Evolutionary conservation across 2,797 vertebrate genomes (phyloP), one percentile per base, ranked within the genome.

Genomic region (Chanos chanos): DNA sequence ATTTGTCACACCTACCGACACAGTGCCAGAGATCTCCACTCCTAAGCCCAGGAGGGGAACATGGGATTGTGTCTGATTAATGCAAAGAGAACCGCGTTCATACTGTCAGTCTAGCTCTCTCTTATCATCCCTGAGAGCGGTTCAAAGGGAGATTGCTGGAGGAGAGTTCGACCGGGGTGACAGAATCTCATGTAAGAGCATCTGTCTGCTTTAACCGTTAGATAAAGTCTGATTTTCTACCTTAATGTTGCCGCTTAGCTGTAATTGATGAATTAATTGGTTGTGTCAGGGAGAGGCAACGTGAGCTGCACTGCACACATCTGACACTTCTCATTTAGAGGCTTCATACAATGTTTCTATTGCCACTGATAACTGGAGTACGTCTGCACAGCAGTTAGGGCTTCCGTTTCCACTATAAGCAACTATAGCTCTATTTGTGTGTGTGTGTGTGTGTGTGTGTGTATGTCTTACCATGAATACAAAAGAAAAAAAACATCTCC

Each of bases 211-310:
- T 86, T 79, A 88, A 84, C 80, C 78, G 79, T 84, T 81, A 82
- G 80, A 83, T 78, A 85, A 85, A 81, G 82, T 64, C 75, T 80
- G 78, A 86, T 83, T 58, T 81, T 74, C 81, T 77, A 70, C 52
- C 52, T 61, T 47, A 55, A 22, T 75, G 72, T 72, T 76, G 76
- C 58, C 76, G 69, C 63, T 73, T 78, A 63, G 73, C 81, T 79
- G 77, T 88, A 88, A 89, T 89, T 85, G 87, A 85, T 81, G 83
- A 87, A 86, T 88, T 85, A 81, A 89, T 87, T 76, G 78, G 68
- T 81, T 76, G 61, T 90, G 86, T 85, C 85, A 89, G 83, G 77
- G 71, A 81, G 74, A 60, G 70, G 72, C 28, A n/a, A 41, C 43
- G 9, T 12, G n/a, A 39, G 16, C n/a, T 12, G n/a, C n/a, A n/a